phyloP scores from a whole-genome alignment of 1,140 invertebrate genomes.

The Papilio xuthus region DNA sequence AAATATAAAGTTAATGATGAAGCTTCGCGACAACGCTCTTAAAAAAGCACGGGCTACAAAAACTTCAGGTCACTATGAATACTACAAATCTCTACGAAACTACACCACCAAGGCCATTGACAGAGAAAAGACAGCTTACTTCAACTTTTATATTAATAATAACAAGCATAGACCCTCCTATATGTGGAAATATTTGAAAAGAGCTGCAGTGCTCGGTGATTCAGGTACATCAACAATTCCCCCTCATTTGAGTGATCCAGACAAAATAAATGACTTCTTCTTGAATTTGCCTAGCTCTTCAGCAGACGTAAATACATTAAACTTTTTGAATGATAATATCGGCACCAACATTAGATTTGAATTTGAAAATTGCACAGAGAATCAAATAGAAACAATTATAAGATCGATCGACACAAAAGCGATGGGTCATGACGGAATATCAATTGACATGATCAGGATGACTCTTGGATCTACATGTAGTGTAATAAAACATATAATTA shows the following conservation, averaged over 20 bases:
- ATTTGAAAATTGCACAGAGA: not conserved
- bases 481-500: conserved; percentile 22
- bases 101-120: conserved; percentile 33
- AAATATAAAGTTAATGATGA: not conserved
- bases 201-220: conserved; percentile 11
- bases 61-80: conserved; percentile 18
- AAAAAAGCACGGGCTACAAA: conserved; percentile 1
- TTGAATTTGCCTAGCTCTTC: not conserved
- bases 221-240: conserved; percentile 10
- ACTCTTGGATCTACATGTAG: conserved; percentile 15
- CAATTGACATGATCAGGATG: conserved; percentile 20
- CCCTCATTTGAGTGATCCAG: conserved; percentile 34
- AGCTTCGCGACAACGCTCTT: no score
- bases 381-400: conserved; percentile 24
- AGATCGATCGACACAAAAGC: conserved; percentile 5
- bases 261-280: conserved; percentile 15
- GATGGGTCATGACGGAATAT: conserved; percentile 24
- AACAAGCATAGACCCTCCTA: conserved; percentile 27
- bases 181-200: conserved; percentile 38
- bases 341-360: not conserved
- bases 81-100: conserved; percentile 39
- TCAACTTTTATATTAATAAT: conserved; percentile 38
- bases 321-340: not conserved
- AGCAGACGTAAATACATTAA: not conserved
- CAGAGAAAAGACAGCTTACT: conserved; percentile 40